Conservation (phyloP, 2,797 vertebrate species). For the Distichodus sexfasciatus region DNA sequence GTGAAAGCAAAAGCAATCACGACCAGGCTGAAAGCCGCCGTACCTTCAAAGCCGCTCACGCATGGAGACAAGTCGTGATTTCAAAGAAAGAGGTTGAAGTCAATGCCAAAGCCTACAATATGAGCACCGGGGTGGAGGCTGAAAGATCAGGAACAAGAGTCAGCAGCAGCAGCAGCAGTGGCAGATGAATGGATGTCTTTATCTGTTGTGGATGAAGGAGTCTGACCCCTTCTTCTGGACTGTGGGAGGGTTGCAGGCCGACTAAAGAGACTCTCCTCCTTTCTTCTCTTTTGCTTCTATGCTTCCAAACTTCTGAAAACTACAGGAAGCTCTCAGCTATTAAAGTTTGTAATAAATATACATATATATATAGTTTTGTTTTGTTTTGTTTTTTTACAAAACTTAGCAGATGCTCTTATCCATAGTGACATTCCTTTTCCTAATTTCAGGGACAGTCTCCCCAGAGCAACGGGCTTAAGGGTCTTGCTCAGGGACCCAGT, state of each 20-base stretch:
- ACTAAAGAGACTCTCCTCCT: slow-evolving; percentile 22
- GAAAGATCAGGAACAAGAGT: too few species aligned
- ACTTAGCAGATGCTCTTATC: too few species aligned
- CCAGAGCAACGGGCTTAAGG: too few species aligned
- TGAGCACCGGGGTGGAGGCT: slow-evolving; percentile 21
- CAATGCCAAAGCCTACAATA: slow-evolving; percentile 13
- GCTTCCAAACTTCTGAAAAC: too few species aligned
- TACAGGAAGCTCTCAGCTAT: too few species aligned
- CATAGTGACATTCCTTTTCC: too few species aligned
- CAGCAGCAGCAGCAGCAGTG: slow-evolving; percentile 30
- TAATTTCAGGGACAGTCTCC: too few species aligned
- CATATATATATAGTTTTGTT: too few species aligned
- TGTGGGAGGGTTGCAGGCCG: slow-evolving; percentile 37
- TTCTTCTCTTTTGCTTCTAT: slow-evolving; percentile 23
- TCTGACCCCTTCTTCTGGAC: background rate
- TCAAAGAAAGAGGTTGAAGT: background rate
- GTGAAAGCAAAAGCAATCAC: background rate
- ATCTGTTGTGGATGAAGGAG: slow-evolving; percentile 34
- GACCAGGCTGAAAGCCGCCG: background rate
- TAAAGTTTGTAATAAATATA: too few species aligned
- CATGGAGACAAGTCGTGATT: slow-evolving; percentile 20
- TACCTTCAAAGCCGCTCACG: slow-evolving; percentile 26
- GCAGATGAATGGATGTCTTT: slow-evolving; percentile 60
- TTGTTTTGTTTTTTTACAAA: too few species aligned
- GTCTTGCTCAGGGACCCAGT: too few species aligned